These are phyloP conservation scores for Poecilia velifera DNA, from an alignment of 2,797 vertebrate genomes.

Conservation along the genomic window DNA sequence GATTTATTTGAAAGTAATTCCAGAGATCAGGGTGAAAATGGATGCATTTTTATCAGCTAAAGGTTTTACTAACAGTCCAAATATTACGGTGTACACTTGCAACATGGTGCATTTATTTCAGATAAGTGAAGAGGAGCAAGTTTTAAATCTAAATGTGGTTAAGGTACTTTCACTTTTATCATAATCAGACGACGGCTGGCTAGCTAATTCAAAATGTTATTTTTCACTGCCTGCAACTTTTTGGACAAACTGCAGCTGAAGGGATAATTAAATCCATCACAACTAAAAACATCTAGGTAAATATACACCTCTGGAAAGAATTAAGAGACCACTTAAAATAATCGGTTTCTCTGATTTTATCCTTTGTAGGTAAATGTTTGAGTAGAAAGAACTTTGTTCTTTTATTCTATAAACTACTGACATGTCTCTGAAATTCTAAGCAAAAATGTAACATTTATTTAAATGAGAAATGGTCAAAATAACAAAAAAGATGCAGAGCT, in stretches of 20 bases:
- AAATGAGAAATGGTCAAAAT: no score
- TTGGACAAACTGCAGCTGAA: neutral
- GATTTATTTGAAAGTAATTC: neutral
- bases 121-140: neutral
- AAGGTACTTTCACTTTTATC: neutral
- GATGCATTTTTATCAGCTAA: neutral
- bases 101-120: neutral
- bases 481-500: no score
- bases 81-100: neutral
- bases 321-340: no score
- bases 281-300: neutral
- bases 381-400: no score
- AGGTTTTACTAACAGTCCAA: neutral
- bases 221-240: neutral
- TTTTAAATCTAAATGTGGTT: neutral
- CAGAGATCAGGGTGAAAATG: neutral
- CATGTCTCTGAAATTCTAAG: no score
- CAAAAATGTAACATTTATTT: no score
- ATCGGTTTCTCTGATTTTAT: no score
- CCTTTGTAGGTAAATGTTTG: no score
- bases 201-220: neutral
- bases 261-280: neutral
- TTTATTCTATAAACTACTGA: no score
- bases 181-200: neutral
- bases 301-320: no score